Evolutionary conservation across 1,140 invertebrate genomes (phyloP).

Genomic region (Pseudomyrmex pallidus): DNA sequence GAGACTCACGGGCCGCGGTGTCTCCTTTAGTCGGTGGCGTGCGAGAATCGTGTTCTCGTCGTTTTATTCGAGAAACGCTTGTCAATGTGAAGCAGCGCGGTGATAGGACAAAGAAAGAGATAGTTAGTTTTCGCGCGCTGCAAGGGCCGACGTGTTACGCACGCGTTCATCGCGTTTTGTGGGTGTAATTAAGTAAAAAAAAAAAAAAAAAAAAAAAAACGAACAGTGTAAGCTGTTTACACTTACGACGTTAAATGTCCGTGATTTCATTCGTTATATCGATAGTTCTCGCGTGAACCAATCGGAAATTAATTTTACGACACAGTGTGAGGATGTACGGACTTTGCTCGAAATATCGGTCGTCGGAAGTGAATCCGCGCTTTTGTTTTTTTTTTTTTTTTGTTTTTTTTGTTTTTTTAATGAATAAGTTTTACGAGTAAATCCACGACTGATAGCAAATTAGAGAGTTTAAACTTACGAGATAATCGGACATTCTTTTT

Average conservation of each 20-base stretch:
- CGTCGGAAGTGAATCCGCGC: neutral
- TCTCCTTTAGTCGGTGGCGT: conserved; percentile 19
- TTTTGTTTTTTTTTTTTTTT: neutral
- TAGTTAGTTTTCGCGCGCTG: neutral
- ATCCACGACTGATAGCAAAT: too few relatives aligned
- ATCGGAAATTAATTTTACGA: neutral
- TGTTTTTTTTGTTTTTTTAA: neutral
- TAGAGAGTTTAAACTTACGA: too few relatives aligned
- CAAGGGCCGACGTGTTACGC: neutral
- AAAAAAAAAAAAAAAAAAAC: neutral
- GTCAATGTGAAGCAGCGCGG: neutral
- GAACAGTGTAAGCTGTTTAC: neutral
- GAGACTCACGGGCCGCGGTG: neutral
- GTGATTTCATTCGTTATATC: too few relatives aligned
- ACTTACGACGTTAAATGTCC: too few relatives aligned
- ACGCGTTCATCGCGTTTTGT: neutral
- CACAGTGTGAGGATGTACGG: too few relatives aligned
- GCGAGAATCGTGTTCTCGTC: conserved; percentile 19
- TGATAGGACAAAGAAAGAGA: neutral
- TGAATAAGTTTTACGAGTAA: too few relatives aligned
- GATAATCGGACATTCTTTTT: neutral
- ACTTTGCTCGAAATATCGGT: neutral
- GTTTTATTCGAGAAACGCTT: neutral
- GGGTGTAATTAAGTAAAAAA: neutral
- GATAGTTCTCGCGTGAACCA: neutral